Percentiles rank a stretch among this genome's conserved stretches.
Evolutionary conservation across 2,888 invertebrate genomes (phyloP).

Genomic region (Drosophila prostipennis): DNA sequence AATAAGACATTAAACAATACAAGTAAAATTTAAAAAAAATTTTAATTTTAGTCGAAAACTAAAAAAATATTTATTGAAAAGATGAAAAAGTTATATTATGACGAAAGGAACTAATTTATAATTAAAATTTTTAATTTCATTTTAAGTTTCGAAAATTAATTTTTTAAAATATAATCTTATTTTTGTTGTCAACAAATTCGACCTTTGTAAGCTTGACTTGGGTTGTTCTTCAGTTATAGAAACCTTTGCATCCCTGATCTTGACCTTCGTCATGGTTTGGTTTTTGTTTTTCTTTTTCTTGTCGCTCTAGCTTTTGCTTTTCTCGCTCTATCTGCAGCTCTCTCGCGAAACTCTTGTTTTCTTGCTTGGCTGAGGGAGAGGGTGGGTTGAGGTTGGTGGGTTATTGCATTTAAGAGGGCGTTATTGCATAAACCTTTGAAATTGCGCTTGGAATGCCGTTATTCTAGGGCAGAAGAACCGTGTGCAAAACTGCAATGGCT

Average conservation of each 20-base stretch:
- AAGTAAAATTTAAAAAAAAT: neutral
- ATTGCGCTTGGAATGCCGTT: conserved; percentile 22
- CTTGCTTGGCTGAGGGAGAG: conserved; percentile 14
- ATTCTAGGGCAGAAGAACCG: conserved; percentile 37
- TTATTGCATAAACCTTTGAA: conserved; percentile 31
- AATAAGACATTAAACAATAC: too few species aligned
- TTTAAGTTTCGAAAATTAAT: too few species aligned
- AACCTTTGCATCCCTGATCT: conserved; percentile 36
- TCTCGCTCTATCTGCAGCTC: conserved; percentile 39
- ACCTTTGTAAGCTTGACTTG: neutral
- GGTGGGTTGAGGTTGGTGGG: neutral
- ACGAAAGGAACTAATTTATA: too few species aligned
- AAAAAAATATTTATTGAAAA: too few species aligned
- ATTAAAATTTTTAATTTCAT: too few species aligned
- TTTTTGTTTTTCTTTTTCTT: conserved; percentile 6
- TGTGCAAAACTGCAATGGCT: conserved; percentile 54
- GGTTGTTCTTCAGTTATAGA: neutral
- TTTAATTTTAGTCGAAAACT: neutral
- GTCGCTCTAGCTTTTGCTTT: neutral
- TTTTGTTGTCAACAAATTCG: neutral
- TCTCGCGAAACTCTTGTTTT: conserved; percentile 48
- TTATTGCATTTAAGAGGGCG: neutral
- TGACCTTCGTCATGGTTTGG: conserved; percentile 23
- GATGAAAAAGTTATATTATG: too few species aligned
- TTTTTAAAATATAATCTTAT: too few species aligned